phyloP scores from a whole-genome alignment of 2,797 vertebrate genomes.

The Myotis vivesi region DNA sequence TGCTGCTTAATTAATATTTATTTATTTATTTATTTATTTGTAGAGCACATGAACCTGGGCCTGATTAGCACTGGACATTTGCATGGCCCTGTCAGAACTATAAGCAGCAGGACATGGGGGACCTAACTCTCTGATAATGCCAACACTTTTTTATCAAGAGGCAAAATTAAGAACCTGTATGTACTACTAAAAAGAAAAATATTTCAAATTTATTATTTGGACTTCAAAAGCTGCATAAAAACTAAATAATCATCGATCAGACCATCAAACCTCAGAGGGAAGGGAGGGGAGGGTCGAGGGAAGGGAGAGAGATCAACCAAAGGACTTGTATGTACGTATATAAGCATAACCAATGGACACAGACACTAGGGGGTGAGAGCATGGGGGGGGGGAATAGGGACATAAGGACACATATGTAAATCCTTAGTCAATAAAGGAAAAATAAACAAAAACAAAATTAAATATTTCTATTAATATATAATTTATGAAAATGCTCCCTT shows the following conservation, averaged over 20 bases:
- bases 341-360: no score
- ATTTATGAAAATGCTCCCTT: neutral
- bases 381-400: no score
- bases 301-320: no score
- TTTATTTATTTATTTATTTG: neutral
- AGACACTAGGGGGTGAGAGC: no score
- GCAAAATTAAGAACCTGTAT: neutral
- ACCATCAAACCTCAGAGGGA: no score
- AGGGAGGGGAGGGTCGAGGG: no score
- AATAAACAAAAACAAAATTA: neutral
- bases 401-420: no score
- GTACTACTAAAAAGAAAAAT: neutral
- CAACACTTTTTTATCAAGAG: neutral
- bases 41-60: neutral
- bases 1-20: conserved; percentile 2
- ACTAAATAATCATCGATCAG: neutral
- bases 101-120: neutral
- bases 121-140: neutral
- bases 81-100: neutral
- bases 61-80: neutral
- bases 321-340: no score
- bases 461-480: neutral
- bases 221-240: neutral
- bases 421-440: no score
- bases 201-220: conserved; percentile 33